A percentile compares a stretch with the other conserved stretches of the same genome.
Conservation (phyloP, 1,140 invertebrate genomes). For the Fopius arisanus region DNA sequence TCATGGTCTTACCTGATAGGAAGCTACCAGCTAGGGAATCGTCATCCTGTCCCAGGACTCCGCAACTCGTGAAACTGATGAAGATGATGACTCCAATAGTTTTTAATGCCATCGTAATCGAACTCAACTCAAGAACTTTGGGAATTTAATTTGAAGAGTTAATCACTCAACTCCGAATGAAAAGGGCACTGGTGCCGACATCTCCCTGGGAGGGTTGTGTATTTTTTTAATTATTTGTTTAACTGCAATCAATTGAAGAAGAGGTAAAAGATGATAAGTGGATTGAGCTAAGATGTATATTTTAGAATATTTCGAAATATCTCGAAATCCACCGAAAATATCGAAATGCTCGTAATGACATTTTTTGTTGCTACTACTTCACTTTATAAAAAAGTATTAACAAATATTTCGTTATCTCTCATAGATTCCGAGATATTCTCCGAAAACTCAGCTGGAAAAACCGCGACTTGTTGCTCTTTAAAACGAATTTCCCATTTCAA, state of each 20-base stretch:
- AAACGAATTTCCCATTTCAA: too few relatives aligned
- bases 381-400: too few relatives aligned
- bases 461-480: too few relatives aligned
- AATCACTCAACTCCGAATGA: background rate
- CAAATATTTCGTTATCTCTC: too few relatives aligned
- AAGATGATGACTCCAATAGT: background rate
- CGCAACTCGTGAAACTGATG: conserved; percentile 36
- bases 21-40: conserved; percentile 81
- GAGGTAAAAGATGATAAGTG: too few relatives aligned
- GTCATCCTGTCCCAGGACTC: conserved; percentile 68
- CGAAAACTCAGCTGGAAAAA: too few relatives aligned
- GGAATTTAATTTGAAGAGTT: background rate
- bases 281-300: too few relatives aligned
- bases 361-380: too few relatives aligned
- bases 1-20: conserved; percentile 71
- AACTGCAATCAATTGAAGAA: too few relatives aligned
- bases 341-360: too few relatives aligned
- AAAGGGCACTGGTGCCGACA: conserved; percentile 14
- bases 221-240: background rate
- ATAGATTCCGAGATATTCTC: too few relatives aligned
- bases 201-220: background rate
- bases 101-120: background rate
- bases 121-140: background rate
- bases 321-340: too few relatives aligned
- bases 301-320: background rate